phyloP scores from a whole-genome alignment of 2,888 invertebrate genomes.

The Tineola bisselliella region DNA sequence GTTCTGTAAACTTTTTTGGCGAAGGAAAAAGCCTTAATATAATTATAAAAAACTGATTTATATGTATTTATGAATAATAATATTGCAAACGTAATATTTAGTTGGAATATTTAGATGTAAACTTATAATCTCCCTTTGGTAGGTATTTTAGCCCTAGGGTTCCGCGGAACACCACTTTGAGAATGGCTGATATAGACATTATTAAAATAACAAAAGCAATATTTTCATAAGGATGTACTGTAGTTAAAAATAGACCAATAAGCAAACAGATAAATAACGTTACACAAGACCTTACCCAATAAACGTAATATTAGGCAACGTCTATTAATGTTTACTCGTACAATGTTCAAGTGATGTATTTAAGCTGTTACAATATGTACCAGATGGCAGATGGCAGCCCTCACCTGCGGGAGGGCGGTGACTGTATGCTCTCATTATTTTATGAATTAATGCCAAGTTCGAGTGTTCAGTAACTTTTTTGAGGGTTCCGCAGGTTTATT shows the following conservation, averaged over 20 bases:
- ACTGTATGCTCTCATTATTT: not conserved
- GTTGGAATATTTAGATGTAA: too few relatives aligned
- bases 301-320: not conserved
- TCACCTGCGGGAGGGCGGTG: constrained; percentile 4
- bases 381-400: not conserved
- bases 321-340: not conserved
- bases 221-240: not conserved
- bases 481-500: not conserved
- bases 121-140: too few relatives aligned
- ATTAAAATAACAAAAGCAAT: too few relatives aligned
- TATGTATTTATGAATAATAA: too few relatives aligned
- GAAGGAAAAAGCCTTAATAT: too few relatives aligned
- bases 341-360: not conserved
- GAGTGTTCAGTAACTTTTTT: not conserved
- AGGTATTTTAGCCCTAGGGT: too few relatives aligned
- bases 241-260: not conserved
- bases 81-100: too few relatives aligned
- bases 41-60: too few relatives aligned
- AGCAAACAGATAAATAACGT: not conserved
- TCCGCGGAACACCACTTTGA: too few relatives aligned
- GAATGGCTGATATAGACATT: too few relatives aligned
- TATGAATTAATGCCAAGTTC: not conserved
- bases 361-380: not conserved
- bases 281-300: constrained; percentile 3
- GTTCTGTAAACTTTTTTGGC: too few relatives aligned